A percentile compares a stretch with the other conserved stretches of the same genome.
These are phyloP conservation scores for Psettodes erumei DNA, from an alignment of 2,113 vertebrate species.

Conservation along the genomic window DNA sequence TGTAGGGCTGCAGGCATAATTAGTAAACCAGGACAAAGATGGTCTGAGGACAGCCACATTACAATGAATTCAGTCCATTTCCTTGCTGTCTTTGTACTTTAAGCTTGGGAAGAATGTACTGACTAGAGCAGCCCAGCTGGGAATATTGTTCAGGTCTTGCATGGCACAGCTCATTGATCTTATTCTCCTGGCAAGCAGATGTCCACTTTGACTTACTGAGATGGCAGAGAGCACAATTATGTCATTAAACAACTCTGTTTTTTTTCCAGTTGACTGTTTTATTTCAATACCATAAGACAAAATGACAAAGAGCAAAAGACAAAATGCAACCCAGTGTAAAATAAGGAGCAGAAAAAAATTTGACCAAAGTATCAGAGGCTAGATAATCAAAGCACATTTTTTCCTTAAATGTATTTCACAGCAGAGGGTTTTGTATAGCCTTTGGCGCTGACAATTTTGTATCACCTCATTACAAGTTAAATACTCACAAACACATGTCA, in stretches of 20 bases:
- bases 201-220: neutral
- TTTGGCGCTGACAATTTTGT: neutral
- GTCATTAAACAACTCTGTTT: neutral
- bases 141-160: slow-evolving; percentile 5
- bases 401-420: neutral
- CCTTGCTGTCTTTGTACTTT: neutral
- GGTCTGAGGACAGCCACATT: neutral
- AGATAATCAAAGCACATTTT: neutral
- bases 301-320: no score
- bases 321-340: neutral
- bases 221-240: neutral
- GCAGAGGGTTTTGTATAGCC: neutral
- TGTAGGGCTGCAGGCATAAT: neutral
- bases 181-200: slow-evolving; percentile 5
- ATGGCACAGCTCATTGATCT: neutral
- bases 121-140: neutral
- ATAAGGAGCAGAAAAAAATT: neutral
- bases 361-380: neutral
- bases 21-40: neutral
- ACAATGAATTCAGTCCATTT: neutral
- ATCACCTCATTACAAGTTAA: neutral
- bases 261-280: neutral
- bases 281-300: neutral
- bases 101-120: neutral
- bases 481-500: neutral